Evolutionary conservation across 2,797 vertebrate genomes (phyloP).

Genomic region (Taenioides sp.): DNA sequence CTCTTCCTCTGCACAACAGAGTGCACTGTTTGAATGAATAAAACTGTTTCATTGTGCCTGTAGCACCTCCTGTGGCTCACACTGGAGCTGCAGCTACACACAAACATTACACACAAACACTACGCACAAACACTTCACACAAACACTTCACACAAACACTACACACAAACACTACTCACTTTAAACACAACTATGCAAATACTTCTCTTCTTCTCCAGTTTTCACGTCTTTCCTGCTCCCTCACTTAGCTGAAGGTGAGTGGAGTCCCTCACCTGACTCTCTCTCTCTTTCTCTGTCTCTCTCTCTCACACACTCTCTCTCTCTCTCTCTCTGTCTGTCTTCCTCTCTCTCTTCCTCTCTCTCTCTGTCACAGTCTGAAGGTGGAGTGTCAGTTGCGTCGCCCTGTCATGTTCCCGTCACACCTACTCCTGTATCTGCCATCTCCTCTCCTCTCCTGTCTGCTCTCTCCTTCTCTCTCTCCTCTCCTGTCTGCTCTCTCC

Average conservation of each 20-base stretch:
- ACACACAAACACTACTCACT: neutral
- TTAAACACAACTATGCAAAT: neutral
- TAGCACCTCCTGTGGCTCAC: too few relatives aligned
- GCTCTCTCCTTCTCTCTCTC: neutral
- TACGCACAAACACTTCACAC: too few relatives aligned
- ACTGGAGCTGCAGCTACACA: too few relatives aligned
- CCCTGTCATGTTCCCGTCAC: constrained; percentile 10
- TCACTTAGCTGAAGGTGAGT: neutral
- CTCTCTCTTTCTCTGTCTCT: neutral
- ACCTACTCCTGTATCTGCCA: constrained; percentile 2
- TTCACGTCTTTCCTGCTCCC: neutral
- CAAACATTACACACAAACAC: too few relatives aligned
- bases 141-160: too few relatives aligned
- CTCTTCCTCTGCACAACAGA: too few relatives aligned
- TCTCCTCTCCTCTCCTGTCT: neutral
- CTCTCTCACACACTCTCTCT: neutral
- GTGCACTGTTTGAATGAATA: too few relatives aligned
- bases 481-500: neutral
- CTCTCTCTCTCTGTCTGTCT: neutral
- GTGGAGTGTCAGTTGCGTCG: neutral
- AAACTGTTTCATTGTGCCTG: too few relatives aligned
- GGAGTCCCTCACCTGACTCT: neutral
- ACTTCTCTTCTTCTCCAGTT: neutral
- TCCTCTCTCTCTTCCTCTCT: too few relatives aligned
- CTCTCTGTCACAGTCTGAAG: neutral